Evolutionary conservation across 2,888 invertebrate species (phyloP).

Genomic region (Metopia argyrocephala): DNA sequence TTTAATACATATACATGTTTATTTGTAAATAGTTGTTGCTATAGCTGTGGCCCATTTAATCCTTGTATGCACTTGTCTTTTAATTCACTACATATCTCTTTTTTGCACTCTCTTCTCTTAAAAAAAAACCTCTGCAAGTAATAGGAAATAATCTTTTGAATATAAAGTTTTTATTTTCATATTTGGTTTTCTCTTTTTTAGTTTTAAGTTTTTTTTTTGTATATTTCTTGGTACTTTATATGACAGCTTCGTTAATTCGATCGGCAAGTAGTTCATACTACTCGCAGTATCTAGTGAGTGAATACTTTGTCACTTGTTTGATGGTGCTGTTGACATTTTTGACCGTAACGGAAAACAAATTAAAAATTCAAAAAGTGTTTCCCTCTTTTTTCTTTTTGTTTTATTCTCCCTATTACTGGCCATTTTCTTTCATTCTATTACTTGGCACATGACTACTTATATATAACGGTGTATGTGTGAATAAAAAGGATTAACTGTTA

Average conservation of each 20-base stretch:
- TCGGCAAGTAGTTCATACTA: slow-evolving; percentile 6
- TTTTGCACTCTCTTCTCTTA: no score
- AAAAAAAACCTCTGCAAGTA: slow-evolving; percentile 17
- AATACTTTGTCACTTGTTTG: slow-evolving; percentile 27
- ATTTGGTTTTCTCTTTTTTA: not conserved
- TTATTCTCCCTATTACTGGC: not conserved
- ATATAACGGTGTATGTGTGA: not conserved
- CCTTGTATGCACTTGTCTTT: slow-evolving; percentile 43
- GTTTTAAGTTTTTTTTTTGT: not conserved
- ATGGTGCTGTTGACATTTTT: slow-evolving; percentile 39
- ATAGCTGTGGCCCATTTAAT: slow-evolving; percentile 51
- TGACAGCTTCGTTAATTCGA: slow-evolving; percentile 49
- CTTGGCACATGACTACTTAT: not conserved
- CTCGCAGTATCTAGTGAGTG: not conserved
- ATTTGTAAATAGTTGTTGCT: not conserved
- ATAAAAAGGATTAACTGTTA: slow-evolving; percentile 52
- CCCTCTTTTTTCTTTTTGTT: not conserved
- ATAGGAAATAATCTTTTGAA: slow-evolving; percentile 47
- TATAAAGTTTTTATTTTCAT: slow-evolving; percentile 50
- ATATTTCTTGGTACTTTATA: slow-evolving; percentile 33
- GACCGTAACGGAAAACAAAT: slow-evolving; percentile 61
- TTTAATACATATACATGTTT: not conserved
- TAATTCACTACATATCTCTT: not conserved
- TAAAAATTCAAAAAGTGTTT: slow-evolving; percentile 62
- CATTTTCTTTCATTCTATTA: not conserved